phyloP scores from a whole-genome alignment of 2,888 invertebrate species.

The Drosophila borealis region DNA sequence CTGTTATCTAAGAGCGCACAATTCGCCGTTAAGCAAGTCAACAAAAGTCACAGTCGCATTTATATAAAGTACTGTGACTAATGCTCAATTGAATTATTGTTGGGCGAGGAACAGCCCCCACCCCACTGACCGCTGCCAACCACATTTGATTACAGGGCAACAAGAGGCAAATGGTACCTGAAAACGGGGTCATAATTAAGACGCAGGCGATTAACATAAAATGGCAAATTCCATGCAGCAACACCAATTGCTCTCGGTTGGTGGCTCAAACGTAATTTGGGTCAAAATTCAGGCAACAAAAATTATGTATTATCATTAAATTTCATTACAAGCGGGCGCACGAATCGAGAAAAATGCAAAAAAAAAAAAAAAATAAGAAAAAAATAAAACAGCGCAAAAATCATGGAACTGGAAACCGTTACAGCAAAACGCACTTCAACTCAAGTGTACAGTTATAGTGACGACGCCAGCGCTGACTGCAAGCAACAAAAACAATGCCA shows the following conservation, averaged over 20 bases:
- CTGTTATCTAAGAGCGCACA: constrained; percentile 52
- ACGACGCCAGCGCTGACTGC: constrained; percentile 42
- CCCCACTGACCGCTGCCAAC: neutral
- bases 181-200: constrained; percentile 53
- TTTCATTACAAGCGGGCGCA: constrained; percentile 71
- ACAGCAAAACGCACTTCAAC: constrained; percentile 75
- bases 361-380: constrained; percentile 20
- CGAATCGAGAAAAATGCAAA: constrained; percentile 59
- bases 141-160: constrained; percentile 34
- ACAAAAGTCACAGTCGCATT: constrained; percentile 24
- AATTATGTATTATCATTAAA: constrained; percentile 82
- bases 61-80: constrained; percentile 61
- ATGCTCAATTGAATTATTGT: constrained; percentile 55
- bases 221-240: constrained; percentile 49
- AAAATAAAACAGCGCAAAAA: constrained; percentile 46
- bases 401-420: constrained; percentile 72
- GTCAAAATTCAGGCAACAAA: constrained; percentile 66
- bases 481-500: constrained; percentile 59
- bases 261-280: constrained; percentile 72
- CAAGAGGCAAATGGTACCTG: constrained; percentile 37
- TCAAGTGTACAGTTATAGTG: constrained; percentile 65
- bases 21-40: constrained; percentile 46
- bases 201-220: constrained; percentile 56
- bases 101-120: constrained; percentile 9
- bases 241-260: constrained; percentile 42